Percentiles rank a stretch among this genome's conserved stretches.
phyloP scores from a whole-genome alignment of 2,113 vertebrate species.

The Pionites leucogaster region DNA sequence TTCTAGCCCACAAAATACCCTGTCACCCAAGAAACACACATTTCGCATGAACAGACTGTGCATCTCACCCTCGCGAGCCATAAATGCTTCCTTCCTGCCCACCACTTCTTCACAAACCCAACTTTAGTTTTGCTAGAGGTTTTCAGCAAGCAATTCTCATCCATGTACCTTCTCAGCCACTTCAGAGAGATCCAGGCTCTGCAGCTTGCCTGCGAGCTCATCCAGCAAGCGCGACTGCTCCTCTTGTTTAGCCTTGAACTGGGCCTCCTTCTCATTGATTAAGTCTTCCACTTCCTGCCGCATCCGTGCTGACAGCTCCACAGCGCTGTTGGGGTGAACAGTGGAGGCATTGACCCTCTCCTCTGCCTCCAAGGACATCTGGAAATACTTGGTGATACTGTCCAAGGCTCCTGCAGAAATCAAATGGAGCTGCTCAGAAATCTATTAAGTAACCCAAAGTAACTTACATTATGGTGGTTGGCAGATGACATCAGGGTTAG shows the following conservation, averaged over 20 bases:
- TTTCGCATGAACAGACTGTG: not conserved
- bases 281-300: conserved; percentile 82
- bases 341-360: conserved; percentile 85
- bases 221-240: conserved; percentile 88
- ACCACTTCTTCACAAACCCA: rapidly evolving
- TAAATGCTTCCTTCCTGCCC: rapidly evolving
- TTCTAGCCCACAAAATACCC: not conserved
- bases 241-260: conserved; percentile 82
- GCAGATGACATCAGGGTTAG: not conserved
- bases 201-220: conserved; percentile 88
- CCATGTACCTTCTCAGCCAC: conserved; percentile 82
- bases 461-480: not conserved
- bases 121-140: not conserved
- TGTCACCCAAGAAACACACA: rapidly evolving
- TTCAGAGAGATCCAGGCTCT: conserved; percentile 87
- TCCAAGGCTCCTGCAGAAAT: conserved; percentile 86
- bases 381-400: conserved; percentile 89
- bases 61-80: not conserved
- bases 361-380: conserved; percentile 88
- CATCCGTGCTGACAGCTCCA: conserved; percentile 77
- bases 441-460: not conserved
- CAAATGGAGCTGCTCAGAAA: not conserved
- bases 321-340: conserved; percentile 62
- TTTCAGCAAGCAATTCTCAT: not conserved
- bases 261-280: conserved; percentile 78